Base-by-base conservation (phyloP, 2,888 invertebrate genomes). In the Callinectes sapidus region DNA sequence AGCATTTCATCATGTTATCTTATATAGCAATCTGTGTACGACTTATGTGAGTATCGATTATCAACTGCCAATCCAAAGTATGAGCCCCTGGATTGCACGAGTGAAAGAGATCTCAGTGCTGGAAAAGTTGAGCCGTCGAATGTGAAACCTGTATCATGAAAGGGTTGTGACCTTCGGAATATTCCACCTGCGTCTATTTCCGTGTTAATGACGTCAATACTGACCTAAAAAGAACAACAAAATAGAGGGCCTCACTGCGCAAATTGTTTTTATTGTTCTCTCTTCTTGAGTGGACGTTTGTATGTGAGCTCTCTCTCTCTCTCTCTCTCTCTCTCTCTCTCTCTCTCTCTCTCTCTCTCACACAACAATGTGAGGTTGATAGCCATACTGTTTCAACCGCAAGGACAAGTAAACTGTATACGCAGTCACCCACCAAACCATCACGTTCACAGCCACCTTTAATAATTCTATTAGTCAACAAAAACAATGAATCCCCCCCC, bases 171-270 rank as follows among this genome's bases (percentile, higher is more conserved):
- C 35, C 81, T 81, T 35, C 35, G 18, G 35, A n/a, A 71, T 71
- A 18, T 81, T 81, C 81, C 81, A 81, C 35, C 81, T 35, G 81
- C 18, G 81, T 81, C 81, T 81, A 35, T 81, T 81, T 81, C n/a
- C 81, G 16, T 81, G 81, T n/a, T 81, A 32, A n/a, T 81, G 81
- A 81, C 81, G 81, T 81, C 35, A 81, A 35, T 1, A 35, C 23
- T 32, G 81, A 10, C 35, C 3, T 2, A 35, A 81, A 81, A 18
- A 16, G n/a, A 28, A 77, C 13, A 28, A 35, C 35, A 81, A 35
- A 35, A 81, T 32, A 81, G 32, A 13, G 32, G 32, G 28, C 71
- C n/a, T 71, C 28, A 71, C 71, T 13, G 71, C 28, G 28, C 71
- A 71, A 28, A 10, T n/a, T 71, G 71, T 71, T 71, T 71, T 71